These are phyloP conservation scores for Silurus meridionalis DNA, from an alignment of 2,113 vertebrate genomes.

Conservation along the genomic window DNA sequence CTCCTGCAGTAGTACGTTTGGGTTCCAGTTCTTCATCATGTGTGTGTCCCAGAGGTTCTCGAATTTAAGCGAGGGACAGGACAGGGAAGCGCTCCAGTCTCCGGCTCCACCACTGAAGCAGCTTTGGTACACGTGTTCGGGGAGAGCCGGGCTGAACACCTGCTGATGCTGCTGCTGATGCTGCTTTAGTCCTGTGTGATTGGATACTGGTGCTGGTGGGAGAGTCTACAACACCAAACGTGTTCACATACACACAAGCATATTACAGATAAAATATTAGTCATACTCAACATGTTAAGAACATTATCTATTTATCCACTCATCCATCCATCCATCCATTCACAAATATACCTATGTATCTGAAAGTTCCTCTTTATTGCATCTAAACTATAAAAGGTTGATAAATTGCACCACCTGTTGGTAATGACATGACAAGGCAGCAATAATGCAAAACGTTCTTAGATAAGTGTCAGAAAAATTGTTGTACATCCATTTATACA, in stretches of 20 bases:
- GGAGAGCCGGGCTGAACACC: slow-evolving; percentile 88
- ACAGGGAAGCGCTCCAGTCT: slow-evolving; percentile 90
- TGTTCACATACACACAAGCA: not conserved
- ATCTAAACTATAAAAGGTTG: not conserved
- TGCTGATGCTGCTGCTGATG: slow-evolving; percentile 94
- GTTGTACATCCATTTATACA: too few species aligned
- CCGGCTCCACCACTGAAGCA: slow-evolving; percentile 83
- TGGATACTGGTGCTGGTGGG: slow-evolving; percentile 84
- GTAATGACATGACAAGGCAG: slow-evolving; percentile 36
- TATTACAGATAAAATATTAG: not conserved
- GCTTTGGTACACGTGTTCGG: slow-evolving; percentile 93
- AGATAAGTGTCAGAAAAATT: too few species aligned
- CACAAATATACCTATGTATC: not conserved
- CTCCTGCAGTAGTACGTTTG: slow-evolving; percentile 89
- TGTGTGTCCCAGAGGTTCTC: slow-evolving; percentile 96
- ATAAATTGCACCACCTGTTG: slow-evolving; percentile 60
- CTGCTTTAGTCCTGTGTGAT: slow-evolving; percentile 87
- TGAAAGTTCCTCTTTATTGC: not conserved
- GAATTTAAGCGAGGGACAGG: slow-evolving; percentile 85
- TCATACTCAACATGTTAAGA: too few species aligned
- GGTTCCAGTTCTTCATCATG: slow-evolving; percentile 96
- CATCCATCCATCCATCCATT: too few species aligned
- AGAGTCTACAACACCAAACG: slow-evolving; percentile 76
- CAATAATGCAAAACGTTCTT: not conserved
- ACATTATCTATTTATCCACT: too few species aligned